phyloP scores from a whole-genome alignment of 2,888 invertebrate species.

The Lycaena phlaeas region DNA sequence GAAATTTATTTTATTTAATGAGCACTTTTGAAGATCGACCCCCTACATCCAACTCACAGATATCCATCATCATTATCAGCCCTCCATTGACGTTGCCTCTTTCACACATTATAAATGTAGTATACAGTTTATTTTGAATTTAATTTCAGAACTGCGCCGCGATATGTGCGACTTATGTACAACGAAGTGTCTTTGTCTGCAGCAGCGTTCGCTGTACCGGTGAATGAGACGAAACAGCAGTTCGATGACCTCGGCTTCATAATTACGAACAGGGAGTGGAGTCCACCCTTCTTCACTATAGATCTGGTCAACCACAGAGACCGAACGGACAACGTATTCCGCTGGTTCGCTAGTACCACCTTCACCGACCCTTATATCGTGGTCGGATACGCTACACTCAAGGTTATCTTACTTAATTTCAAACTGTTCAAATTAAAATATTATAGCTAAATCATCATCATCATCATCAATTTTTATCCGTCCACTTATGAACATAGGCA shows the following conservation, averaged over 20 bases:
- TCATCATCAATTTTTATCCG: too few species aligned
- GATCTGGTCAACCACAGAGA: conserved; percentile 19
- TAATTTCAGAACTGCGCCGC: neutral
- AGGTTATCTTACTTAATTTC: neutral
- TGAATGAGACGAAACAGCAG: conserved; percentile 29
- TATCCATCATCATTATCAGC: too few species aligned
- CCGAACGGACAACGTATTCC: conserved; percentile 30
- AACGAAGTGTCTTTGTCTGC: conserved; percentile 20
- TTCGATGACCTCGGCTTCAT: conserved; percentile 49
- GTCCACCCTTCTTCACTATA: conserved; percentile 26
- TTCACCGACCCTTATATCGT: conserved; percentile 15
- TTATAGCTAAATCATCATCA: too few species aligned
- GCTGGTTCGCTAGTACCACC: conserved; percentile 41
- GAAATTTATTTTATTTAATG: too few species aligned
- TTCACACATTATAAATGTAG: too few species aligned
- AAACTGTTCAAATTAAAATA: too few species aligned
- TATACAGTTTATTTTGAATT: too few species aligned
- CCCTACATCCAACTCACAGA: too few species aligned
- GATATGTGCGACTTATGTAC: conserved; percentile 22
- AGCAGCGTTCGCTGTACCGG: conserved; percentile 35
- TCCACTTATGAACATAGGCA: too few species aligned
- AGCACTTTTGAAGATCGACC: too few species aligned
- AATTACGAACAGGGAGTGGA: conserved; percentile 23
- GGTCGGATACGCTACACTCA: neutral
- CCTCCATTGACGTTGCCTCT: too few species aligned